These are phyloP conservation scores for Gallinago nigripennis DNA, from an alignment of 2,797 vertebrate species.

Conservation along the genomic window DNA sequence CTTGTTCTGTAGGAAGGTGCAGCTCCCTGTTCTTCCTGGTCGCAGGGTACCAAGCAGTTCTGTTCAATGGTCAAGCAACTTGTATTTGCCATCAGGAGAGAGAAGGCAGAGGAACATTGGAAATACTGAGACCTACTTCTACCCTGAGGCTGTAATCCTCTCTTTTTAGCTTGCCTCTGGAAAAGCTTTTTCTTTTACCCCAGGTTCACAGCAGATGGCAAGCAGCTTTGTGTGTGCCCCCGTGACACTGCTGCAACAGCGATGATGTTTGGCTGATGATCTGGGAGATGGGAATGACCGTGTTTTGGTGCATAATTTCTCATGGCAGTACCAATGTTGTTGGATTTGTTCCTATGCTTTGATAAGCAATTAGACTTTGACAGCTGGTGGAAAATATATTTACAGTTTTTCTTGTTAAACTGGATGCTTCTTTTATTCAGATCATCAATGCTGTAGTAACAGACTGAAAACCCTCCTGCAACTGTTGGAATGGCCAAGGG, in stretches of 20 bases:
- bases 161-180: not conserved
- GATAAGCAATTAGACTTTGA: not conserved
- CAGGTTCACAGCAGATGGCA: not conserved
- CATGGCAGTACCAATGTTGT: not conserved
- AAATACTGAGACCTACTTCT: not conserved
- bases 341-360: not conserved
- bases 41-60: not conserved
- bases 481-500: not conserved
- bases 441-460: not conserved
- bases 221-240: not conserved
- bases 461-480: not conserved
- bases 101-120: not conserved
- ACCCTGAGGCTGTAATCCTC: not conserved
- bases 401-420: not conserved
- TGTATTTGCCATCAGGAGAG: not conserved
- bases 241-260: not conserved
- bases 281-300: not conserved
- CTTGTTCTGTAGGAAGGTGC: not conserved
- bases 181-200: not conserved
- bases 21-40: not conserved
- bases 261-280: not conserved
- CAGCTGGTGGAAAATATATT: not conserved
- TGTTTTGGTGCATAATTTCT: not conserved
- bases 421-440: not conserved
- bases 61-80: not conserved